Base-by-base conservation (phyloP, 2,113 vertebrate species). In the Lagopus muta region DNA sequence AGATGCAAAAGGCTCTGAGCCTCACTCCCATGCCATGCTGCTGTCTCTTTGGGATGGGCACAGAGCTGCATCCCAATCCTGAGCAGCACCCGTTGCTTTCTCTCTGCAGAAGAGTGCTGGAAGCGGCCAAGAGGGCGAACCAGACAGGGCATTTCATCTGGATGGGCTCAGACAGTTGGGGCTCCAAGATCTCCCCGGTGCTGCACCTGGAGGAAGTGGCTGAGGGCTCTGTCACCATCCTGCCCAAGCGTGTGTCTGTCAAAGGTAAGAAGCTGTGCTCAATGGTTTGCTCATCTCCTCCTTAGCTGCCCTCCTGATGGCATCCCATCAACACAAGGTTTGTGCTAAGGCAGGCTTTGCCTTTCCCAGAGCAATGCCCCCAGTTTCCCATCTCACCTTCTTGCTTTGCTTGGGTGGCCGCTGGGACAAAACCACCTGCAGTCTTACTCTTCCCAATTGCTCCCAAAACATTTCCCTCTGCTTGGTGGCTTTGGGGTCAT, bases 81-180 rank as follows among this genome's bases (percentile, higher is more conserved):
- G 2, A 19, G 42, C 75, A 94, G 40, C 8, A 1, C 34, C 62
- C 89, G 60, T 58, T 71, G 69, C 32, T 91, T 54, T 96, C 67
- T 95, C 48, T 89, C 95, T 13, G 36, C 96, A 99, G 99, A 94
- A 98, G 98, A 38, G 98, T 99, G 82, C 97, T 99, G 86, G 98
- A 98, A 95, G 98, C 99, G 0, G 99, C 99, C 5, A 99, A 98
- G 93, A 98, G 97, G 91, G 99, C 99, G 8, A 99, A 99, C 96
- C 98, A 99, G 97, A 99, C 98, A 0, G 98, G 98, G 12, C 99
- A 99, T 89, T 99, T 99, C 97, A 98, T 99, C 97, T 99, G 99
- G 99, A 99, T 99, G 89, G 99, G 99, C 62, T 99, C 99, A 0
- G 99, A 99, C 97, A 99, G 99, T 97, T 99, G 99, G 99, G 99